phyloP scores from a whole-genome alignment of 2,113 vertebrate species.

The Heterochromis multidens region DNA sequence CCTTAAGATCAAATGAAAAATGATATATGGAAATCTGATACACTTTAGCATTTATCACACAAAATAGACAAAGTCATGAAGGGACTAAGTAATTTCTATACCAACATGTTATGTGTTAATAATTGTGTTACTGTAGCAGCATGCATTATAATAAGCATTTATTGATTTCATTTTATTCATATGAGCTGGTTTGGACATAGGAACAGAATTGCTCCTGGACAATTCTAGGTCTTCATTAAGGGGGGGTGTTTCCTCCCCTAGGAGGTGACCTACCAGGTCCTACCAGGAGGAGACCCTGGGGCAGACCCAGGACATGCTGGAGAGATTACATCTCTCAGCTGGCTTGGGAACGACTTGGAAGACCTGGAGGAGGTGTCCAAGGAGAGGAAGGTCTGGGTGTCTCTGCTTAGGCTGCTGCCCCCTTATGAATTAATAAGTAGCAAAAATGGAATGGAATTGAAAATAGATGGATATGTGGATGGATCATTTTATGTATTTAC shows the following conservation, averaged over 20 bases:
- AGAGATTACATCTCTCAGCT: neutral
- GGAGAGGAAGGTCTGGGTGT: neutral
- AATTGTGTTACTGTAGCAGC: neutral
- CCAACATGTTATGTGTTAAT: neutral
- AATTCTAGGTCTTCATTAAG: neutral
- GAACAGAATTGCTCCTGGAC: no score
- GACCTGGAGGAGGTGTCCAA: neutral
- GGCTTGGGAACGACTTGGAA: neutral
- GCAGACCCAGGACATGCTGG: neutral
- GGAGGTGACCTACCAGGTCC: neutral
- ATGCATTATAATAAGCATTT: neutral
- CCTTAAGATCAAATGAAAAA: neutral
- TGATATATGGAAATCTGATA: neutral
- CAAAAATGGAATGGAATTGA: neutral
- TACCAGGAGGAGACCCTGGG: neutral
- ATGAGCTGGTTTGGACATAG: no score
- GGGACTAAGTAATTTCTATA: neutral
- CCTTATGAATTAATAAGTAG: neutral
- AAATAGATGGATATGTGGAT: neutral
- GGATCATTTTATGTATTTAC: neutral
- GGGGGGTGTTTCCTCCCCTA: neutral
- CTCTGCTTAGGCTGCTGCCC: neutral
- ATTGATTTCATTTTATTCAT: no score
- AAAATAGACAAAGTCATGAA: neutral
- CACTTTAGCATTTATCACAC: neutral